Conservation (phyloP, 1,140 invertebrate species). For the Nomia melanderi region DNA sequence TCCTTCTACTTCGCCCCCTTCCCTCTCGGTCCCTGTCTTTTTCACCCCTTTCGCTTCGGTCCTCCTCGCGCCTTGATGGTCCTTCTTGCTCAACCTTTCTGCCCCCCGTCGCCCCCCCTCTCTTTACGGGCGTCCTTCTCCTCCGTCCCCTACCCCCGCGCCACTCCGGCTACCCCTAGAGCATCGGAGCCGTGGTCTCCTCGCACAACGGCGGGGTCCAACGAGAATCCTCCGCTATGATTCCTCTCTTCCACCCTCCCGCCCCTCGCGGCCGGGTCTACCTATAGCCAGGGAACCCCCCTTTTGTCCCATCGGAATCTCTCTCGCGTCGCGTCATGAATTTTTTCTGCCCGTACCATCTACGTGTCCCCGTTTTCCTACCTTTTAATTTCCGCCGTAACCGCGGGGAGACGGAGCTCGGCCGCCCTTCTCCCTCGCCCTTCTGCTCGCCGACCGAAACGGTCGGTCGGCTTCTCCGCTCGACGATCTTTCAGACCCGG, state of each 20-base stretch:
- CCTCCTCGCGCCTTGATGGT: not conserved
- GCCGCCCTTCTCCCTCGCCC: too few relatives aligned
- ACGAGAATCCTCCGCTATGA: slow-evolving; percentile 42
- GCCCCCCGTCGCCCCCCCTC: not conserved
- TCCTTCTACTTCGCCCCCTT: not conserved
- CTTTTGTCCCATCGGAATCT: slow-evolving; percentile 43
- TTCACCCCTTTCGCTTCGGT: slow-evolving; percentile 16
- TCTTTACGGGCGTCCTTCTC: too few relatives aligned
- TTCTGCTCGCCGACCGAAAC: accelerated
- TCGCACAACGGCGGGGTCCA: slow-evolving; percentile 19
- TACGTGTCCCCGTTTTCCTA: slow-evolving; percentile 30
- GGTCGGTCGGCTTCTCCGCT: not conserved
- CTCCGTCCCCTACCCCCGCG: too few relatives aligned
- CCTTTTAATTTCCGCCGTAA: slow-evolving; percentile 15
- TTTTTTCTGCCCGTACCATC: slow-evolving; percentile 44
- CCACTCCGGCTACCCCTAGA: too few relatives aligned
- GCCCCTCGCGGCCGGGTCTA: too few relatives aligned
- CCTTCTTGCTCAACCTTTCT: not conserved
- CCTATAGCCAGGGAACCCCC: slow-evolving; percentile 12
- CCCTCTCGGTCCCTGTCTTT: not conserved
- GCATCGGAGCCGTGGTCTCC: slow-evolving; percentile 17
- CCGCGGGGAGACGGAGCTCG: not conserved
- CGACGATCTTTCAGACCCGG: not conserved
- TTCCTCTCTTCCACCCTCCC: slow-evolving; percentile 42
- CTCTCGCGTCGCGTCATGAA: slow-evolving; percentile 41